Conservation (phyloP, 2,113 vertebrate genomes). For the Cathartes aura region DNA sequence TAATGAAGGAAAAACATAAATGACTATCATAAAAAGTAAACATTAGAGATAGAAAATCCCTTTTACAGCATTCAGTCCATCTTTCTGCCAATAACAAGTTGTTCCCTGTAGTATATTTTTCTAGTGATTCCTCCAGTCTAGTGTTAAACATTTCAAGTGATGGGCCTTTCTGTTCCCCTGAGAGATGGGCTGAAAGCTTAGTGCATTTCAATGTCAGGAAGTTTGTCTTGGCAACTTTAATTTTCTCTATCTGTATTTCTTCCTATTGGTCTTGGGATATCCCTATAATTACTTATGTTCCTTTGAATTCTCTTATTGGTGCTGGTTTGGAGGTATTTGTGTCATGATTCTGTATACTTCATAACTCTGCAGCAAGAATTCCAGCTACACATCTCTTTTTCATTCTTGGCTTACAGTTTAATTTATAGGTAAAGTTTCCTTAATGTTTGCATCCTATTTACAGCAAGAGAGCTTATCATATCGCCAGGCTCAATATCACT, state of each 20-base stretch:
- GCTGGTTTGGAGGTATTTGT: background rate
- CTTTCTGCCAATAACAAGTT: conserved; percentile 61
- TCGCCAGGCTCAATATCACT: background rate
- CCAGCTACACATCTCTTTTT: background rate
- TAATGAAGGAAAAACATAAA: conserved; percentile 63
- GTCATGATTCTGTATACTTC: background rate
- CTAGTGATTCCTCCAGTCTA: conserved; percentile 1
- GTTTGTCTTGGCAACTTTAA: conserved; percentile 22
- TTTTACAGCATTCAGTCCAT: conserved; percentile 61
- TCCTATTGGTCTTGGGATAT: background rate
- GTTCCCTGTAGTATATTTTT: conserved; percentile 35
- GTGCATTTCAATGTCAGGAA: conserved; percentile 42
- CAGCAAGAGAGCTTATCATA: background rate
- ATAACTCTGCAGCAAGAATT: background rate
- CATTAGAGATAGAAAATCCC: conserved; percentile 62
- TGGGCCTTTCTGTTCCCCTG: background rate
- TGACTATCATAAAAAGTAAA: conserved; percentile 68
- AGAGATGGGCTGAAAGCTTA: conserved; percentile 5
- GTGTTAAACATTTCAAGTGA: conserved; percentile 34
- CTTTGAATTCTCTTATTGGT: background rate
- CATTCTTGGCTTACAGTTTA: background rate
- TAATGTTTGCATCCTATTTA: background rate
- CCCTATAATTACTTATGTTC: background rate
- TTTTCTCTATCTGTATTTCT: background rate
- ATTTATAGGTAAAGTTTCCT: background rate